Conservation (phyloP, 2,888 invertebrate genomes). For the Zelleria hepariella region DNA sequence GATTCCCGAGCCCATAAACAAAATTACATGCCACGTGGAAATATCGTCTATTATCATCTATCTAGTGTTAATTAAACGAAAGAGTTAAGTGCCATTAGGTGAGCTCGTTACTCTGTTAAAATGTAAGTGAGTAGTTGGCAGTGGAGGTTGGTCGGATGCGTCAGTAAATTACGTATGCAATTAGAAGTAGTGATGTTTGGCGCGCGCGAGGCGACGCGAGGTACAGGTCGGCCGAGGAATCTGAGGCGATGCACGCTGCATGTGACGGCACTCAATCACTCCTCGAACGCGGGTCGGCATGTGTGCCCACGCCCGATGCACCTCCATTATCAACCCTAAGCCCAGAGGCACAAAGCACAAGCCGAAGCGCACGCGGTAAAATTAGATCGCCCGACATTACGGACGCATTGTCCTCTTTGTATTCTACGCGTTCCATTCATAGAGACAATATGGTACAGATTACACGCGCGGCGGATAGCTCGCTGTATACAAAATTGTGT, state of each 20-base stretch:
- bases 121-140: constrained; percentile 18
- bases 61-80: constrained; percentile 5
- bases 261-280: constrained; percentile 55
- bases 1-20: neutral
- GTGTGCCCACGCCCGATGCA: constrained; percentile 10
- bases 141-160: constrained; percentile 13
- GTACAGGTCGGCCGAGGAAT: constrained; percentile 35
- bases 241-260: constrained; percentile 20
- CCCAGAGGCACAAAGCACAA: constrained; percentile 23
- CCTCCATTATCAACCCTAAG: neutral
- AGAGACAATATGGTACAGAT: constrained; percentile 38
- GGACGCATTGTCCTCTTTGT: constrained; percentile 48
- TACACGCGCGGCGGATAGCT: neutral
- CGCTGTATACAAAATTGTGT: neutral
- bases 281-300: constrained; percentile 23
- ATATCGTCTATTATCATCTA: neutral
- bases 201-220: constrained; percentile 39
- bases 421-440: constrained; percentile 49
- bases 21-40: neutral
- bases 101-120: neutral
- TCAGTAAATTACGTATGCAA: constrained; percentile 38
- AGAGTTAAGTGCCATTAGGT: constrained; percentile 1
- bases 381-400: constrained; percentile 31
- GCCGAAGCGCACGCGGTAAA: constrained; percentile 22
- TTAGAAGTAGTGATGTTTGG: constrained; percentile 57